phyloP scores from a whole-genome alignment of 1,140 invertebrate species.

The Leptinotarsa undecemlineata region DNA sequence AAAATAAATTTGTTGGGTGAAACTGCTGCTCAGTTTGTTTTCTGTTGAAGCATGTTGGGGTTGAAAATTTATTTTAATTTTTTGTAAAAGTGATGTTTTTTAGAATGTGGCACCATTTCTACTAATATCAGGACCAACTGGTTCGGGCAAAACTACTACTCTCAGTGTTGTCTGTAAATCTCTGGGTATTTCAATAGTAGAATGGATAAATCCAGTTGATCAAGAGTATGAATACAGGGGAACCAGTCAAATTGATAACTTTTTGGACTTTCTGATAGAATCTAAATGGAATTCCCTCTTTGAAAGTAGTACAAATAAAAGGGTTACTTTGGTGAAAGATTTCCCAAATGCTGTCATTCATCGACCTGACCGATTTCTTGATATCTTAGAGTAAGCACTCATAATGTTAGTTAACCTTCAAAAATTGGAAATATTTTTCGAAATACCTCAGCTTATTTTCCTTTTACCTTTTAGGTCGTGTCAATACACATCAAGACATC shows the following conservation, averaged over 20 bases:
- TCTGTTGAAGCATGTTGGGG: neutral
- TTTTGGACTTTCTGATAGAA: constrained; percentile 69
- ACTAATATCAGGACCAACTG: constrained; percentile 71
- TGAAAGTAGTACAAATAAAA: constrained; percentile 51
- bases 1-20: neutral
- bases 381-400: constrained; percentile 65
- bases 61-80: neutral
- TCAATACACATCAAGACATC: constrained; percentile 64
- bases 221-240: constrained; percentile 55
- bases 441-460: constrained; percentile 15
- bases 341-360: constrained; percentile 72
- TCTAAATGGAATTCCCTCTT: constrained; percentile 71
- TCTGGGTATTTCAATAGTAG: constrained; percentile 62
- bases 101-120: constrained; percentile 58
- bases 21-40: neutral
- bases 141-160: constrained; percentile 71
- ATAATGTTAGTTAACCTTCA: constrained; percentile 1
- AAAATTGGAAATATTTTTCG: constrained; percentile 22
- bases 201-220: constrained; percentile 76
- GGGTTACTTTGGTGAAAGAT: constrained; percentile 71
- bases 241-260: constrained; percentile 65
- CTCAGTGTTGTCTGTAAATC: constrained; percentile 64
- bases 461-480: constrained; percentile 63
- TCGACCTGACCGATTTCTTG: constrained; percentile 63
- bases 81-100: constrained; percentile 9